phyloP scores from a whole-genome alignment of 2,888 invertebrate species.

The Ceramica pisi region DNA sequence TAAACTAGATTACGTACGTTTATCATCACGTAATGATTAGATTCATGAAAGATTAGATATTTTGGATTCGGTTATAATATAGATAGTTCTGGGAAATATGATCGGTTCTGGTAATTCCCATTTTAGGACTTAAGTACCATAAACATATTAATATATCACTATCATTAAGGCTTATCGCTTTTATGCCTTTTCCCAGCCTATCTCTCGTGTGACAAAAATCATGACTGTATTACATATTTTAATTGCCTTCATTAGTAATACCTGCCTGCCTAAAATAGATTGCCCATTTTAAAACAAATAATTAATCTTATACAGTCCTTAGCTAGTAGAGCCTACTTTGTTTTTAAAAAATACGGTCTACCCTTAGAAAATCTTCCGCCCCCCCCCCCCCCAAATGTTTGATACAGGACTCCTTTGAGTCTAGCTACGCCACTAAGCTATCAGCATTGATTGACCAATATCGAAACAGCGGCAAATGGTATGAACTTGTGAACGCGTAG shows the following conservation, averaged over 20 bases:
- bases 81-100: constrained; percentile 20
- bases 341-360: too few species aligned
- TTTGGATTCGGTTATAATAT: constrained; percentile 19
- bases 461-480: too few species aligned
- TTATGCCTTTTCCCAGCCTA: background rate
- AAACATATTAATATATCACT: background rate
- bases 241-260: background rate
- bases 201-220: background rate
- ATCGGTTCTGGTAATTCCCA: constrained; percentile 15
- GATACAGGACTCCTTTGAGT: too few species aligned
- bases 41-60: constrained; percentile 39
- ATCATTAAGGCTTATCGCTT: constrained; percentile 3
- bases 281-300: background rate
- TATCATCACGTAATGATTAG: constrained; percentile 36
- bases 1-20: constrained; percentile 1
- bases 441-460: background rate
- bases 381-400: too few species aligned
- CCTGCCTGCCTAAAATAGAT: too few species aligned
- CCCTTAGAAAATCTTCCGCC: too few species aligned
- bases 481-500: too few species aligned
- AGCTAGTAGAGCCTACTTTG: too few species aligned
- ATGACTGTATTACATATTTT: background rate
- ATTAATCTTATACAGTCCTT: too few species aligned
- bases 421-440: too few species aligned
- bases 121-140: background rate